Conservation (phyloP, 2,113 vertebrate genomes). For the Chaetops frenatus region DNA sequence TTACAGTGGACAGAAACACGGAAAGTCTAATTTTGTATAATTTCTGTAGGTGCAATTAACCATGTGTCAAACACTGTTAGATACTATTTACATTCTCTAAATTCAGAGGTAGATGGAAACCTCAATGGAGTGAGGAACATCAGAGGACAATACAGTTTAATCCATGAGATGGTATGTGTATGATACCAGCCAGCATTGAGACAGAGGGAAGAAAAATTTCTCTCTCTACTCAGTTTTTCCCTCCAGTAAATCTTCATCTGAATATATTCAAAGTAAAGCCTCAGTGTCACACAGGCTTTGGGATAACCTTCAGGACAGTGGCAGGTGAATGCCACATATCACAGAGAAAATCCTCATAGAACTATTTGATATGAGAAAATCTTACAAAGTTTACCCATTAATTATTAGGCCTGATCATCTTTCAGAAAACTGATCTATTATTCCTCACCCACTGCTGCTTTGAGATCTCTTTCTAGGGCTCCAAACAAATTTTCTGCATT, state of each 20-base stretch:
- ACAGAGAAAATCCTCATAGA: neutral
- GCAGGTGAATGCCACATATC: fast-evolving
- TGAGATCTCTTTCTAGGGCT: neutral
- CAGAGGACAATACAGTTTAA: neutral
- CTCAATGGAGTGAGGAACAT: neutral
- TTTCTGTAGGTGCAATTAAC: neutral
- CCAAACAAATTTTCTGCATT: neutral
- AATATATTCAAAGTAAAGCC: neutral
- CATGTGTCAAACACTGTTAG: neutral
- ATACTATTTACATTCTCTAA: neutral
- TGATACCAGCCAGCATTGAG: neutral
- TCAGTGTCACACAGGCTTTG: neutral
- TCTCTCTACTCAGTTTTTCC: neutral
- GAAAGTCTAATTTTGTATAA: neutral
- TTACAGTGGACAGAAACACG: neutral
- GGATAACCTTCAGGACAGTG: neutral
- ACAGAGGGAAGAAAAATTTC: neutral
- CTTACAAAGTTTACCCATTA: neutral
- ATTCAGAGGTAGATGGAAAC: neutral
- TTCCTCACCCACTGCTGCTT: neutral
- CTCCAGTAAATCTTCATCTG: neutral
- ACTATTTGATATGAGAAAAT: neutral
- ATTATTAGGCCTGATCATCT: neutral
- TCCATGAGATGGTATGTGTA: neutral
- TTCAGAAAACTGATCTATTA: neutral